A percentile compares a stretch with the other conserved stretches of the same genome.
Evolutionary conservation across 2,888 invertebrate species (phyloP).

Genomic region (Erannis defoliaria): DNA sequence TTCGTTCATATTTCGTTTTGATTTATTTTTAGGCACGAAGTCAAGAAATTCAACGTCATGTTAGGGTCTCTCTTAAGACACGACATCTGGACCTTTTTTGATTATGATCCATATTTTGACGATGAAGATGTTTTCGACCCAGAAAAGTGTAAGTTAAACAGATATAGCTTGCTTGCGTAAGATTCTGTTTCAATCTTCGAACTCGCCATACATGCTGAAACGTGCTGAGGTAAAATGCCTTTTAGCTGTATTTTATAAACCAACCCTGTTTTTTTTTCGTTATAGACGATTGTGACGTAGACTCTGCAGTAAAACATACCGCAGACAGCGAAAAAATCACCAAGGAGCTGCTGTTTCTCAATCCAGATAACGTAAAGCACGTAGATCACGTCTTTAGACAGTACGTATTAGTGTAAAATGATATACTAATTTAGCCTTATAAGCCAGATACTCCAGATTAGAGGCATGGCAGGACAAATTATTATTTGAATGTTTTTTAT

Average conservation of each 20-base stretch:
- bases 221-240: too few relatives aligned
- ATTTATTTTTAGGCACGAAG: conserved; percentile 58
- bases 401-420: conserved; percentile 44
- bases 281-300: conserved; percentile 46
- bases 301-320: conserved; percentile 14
- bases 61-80: conserved; percentile 55
- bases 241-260: not conserved
- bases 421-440: too few relatives aligned
- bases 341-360: conserved; percentile 52
- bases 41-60: conserved; percentile 54
- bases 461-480: too few relatives aligned
- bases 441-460: too few relatives aligned
- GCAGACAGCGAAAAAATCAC: conserved; percentile 48
- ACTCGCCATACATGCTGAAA: too few relatives aligned
- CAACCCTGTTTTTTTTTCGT: not conserved
- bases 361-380: conserved; percentile 61
- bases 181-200: too few relatives aligned
- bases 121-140: conserved; percentile 48
- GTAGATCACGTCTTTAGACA: conserved; percentile 60
- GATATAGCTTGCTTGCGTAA: too few relatives aligned
- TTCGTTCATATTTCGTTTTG: not conserved
- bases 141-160: conserved; percentile 48
- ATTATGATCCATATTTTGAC: conserved; percentile 48
- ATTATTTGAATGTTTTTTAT: too few relatives aligned
- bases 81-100: conserved; percentile 60